Evolutionary conservation across 2,113 vertebrate genomes (phyloP).

Genomic region (Coptodon bakossiorum): DNA sequence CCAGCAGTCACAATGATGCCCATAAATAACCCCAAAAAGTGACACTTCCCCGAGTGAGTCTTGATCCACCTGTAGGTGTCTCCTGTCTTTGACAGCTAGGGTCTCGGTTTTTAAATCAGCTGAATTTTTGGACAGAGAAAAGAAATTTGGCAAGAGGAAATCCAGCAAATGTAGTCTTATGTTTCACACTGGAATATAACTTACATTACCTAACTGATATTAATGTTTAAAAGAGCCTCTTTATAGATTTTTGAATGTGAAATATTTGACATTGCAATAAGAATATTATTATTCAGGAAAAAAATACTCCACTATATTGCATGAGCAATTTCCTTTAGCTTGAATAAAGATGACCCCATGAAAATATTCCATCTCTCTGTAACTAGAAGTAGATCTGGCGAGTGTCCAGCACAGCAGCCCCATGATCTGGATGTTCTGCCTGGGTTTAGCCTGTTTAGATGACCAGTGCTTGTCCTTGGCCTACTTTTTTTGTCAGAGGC

Average conservation of each 20-base stretch:
- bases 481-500: constrained; percentile 54
- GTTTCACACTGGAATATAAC: background rate
- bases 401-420: constrained; percentile 19
- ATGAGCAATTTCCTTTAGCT: background rate
- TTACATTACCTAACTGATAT: background rate
- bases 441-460: constrained; percentile 43
- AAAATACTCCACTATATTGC: background rate
- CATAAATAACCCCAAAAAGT: constrained; percentile 17
- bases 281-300: background rate
- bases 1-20: background rate
- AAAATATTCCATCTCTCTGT: background rate
- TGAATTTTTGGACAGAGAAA: constrained; percentile 12
- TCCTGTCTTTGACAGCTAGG: constrained; percentile 18
- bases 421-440: constrained; percentile 39
- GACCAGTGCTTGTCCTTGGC: constrained; percentile 67
- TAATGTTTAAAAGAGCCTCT: background rate
- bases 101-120: background rate
- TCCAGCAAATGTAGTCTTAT: background rate
- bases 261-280: background rate
- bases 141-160: background rate
- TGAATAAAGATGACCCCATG: background rate
- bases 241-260: background rate
- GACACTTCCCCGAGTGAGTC: constrained; percentile 8
- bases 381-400: constrained; percentile 20
- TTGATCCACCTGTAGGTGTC: constrained; percentile 42